Evolutionary conservation across 2,888 invertebrate species (phyloP).

Genomic region (Cepaea hortensis): DNA sequence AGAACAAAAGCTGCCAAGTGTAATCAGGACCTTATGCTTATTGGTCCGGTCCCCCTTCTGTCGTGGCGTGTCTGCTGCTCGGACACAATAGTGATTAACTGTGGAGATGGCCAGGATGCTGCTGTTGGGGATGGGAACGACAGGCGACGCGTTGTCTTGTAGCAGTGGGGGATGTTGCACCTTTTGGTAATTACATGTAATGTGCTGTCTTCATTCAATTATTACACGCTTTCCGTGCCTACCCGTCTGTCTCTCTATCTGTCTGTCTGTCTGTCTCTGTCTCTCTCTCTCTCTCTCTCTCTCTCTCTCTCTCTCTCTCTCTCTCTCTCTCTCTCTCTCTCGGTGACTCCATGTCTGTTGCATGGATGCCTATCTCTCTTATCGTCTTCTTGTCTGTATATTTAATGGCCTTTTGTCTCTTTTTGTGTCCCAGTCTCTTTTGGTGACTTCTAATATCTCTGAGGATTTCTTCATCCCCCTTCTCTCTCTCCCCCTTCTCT

Average conservation of each 20-base stretch:
- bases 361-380: no score
- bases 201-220: not conserved
- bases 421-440: not conserved
- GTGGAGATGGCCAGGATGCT: no score
- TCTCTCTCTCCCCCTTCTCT: slow-evolving; percentile 15
- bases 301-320: slow-evolving; percentile 35
- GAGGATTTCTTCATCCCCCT: slow-evolving; percentile 15
- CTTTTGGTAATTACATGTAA: not conserved
- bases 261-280: slow-evolving; percentile 29
- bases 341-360: no score
- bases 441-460: no score
- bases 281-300: slow-evolving; percentile 11
- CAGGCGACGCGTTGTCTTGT: no score
- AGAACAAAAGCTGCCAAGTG: slow-evolving; percentile 30
- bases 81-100: no score
- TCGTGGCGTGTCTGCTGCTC: no score
- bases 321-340: not conserved
- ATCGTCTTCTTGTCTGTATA: no score
- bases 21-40: not conserved
- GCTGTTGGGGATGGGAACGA: no score
- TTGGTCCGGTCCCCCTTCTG: slow-evolving; percentile 9
- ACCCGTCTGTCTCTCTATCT: slow-evolving; percentile 37
- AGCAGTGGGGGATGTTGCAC: no score
- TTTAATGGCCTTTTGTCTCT: slow-evolving; percentile 1
- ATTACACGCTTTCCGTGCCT: slow-evolving; percentile 31